These are phyloP conservation scores for Charanyca ferruginea DNA, from an alignment of 2,888 invertebrate species.

Conservation along the genomic window DNA sequence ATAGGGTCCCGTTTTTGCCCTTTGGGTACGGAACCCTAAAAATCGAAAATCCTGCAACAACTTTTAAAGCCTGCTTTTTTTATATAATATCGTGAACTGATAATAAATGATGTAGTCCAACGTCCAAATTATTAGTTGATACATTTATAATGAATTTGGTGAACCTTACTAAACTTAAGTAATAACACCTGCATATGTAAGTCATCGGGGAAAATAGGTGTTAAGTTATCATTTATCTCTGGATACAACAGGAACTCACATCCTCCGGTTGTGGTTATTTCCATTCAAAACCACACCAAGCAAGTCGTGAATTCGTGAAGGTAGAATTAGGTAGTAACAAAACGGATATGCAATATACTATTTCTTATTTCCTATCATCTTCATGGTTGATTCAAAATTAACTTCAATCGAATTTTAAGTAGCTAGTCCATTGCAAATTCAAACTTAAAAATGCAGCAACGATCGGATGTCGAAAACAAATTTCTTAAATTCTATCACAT, in stretches of 20 bases:
- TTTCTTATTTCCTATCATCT: slow-evolving; percentile 2
- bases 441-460: slow-evolving; percentile 41
- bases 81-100: no score
- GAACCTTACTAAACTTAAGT: no score
- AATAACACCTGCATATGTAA: no score
- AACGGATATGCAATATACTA: neutral
- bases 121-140: no score
- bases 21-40: no score
- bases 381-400: slow-evolving; percentile 8
- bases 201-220: neutral
- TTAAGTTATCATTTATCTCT: slow-evolving; percentile 4
- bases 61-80: no score
- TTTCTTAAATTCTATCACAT: slow-evolving; percentile 2
- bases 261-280: slow-evolving; percentile 45
- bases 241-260: slow-evolving; percentile 31
- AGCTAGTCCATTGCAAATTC: slow-evolving; percentile 22
- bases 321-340: neutral
- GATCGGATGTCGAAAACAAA: no score
- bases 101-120: no score
- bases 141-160: no score
- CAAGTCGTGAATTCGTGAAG: slow-evolving; percentile 4
- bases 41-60: neutral
- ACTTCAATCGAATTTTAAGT: slow-evolving; percentile 4
- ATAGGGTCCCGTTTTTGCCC: no score
- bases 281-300: slow-evolving; percentile 32